These are phyloP conservation scores for Mongoloraphidia duomilia DNA, from an alignment of 2,888 invertebrate species.

Conservation along the genomic window DNA sequence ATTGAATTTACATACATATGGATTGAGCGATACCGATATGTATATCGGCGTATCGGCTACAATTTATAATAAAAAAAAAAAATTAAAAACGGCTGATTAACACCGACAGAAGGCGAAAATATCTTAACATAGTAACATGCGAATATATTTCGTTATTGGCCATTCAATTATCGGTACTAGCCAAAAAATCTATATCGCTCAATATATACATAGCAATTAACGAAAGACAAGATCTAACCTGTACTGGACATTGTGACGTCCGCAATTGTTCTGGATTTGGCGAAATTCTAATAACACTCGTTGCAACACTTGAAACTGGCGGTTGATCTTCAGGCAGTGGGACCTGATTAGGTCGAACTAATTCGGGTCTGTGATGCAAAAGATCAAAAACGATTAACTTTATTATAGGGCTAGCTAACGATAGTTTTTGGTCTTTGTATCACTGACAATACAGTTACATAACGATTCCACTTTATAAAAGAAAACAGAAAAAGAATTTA, in stretches of 20 bases:
- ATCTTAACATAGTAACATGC: neutral
- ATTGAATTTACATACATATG: neutral
- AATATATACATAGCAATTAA: neutral
- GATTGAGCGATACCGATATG: neutral
- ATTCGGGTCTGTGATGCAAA: constrained; percentile 44
- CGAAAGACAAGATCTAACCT: constrained; percentile 2
- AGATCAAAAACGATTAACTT: neutral
- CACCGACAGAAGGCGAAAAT: too few species aligned
- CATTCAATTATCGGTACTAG: too few species aligned
- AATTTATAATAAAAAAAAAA: neutral
- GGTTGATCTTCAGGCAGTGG: constrained; percentile 17
- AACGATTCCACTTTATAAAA: too few species aligned
- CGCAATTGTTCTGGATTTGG: constrained; percentile 42
- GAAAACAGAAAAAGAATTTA: too few species aligned
- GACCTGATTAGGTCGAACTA: constrained; percentile 43
- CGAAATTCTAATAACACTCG: constrained; percentile 74
- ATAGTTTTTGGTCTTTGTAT: too few species aligned
- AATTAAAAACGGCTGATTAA: neutral
- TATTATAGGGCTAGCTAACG: too few species aligned
- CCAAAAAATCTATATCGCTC: neutral
- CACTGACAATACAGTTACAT: too few species aligned
- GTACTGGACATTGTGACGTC: constrained; percentile 15
- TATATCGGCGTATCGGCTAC: too few species aligned
- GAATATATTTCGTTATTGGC: neutral
- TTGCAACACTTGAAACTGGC: constrained; percentile 39